Evolutionary conservation across 2,888 invertebrate genomes (phyloP), one percentile per base, ranked within the genome.

Genomic region (Agrypnus murinus): DNA sequence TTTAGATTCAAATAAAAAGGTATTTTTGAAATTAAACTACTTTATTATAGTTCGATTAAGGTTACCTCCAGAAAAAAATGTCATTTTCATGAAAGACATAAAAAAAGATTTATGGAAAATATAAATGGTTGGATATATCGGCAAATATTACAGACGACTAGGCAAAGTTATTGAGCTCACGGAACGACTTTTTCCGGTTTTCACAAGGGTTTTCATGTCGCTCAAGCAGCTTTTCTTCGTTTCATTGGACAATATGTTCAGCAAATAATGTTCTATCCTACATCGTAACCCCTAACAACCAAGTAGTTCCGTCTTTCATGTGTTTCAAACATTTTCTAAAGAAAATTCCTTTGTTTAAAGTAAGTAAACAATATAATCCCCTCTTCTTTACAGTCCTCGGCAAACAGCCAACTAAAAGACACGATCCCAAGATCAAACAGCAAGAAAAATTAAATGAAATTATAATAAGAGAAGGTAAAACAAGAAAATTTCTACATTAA

Each of bases 281-380:
- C 10, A 40, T 40, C 58, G 58, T 58, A 58, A 40, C 58, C 34
- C 40, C 15, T 58, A 58, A 58, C 58, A 58, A 58, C 58, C 15
- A 36, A 5, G 12, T 31, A 4, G 38, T 43, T 43, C 53, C 32
- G 3, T 31, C 6, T 31, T 25, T 5, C 5, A 25, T 25, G 2
- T 25, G 5, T 25, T n/a, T 3, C 25, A 6, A n/a, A 1, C 3
- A n/a, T 25, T 17, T 25, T 12, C 2, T 38, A 5, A 57, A 58
- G 19, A 58, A 31, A 14, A 38, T 19, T 15, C 58, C 19, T 25
- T 25, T 58, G 25, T 17, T 58, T 38, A 40, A 58, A 12, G 32
- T 10, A 14, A 43, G 3, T 8, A 43, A 31, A 12, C 7, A 25
- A 25, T 5, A 5, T 25, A 25, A 25, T 25, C 25, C 25, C 1